Base-by-base conservation (phyloP, 2,888 invertebrate species). In the Spisula subtruncata region DNA sequence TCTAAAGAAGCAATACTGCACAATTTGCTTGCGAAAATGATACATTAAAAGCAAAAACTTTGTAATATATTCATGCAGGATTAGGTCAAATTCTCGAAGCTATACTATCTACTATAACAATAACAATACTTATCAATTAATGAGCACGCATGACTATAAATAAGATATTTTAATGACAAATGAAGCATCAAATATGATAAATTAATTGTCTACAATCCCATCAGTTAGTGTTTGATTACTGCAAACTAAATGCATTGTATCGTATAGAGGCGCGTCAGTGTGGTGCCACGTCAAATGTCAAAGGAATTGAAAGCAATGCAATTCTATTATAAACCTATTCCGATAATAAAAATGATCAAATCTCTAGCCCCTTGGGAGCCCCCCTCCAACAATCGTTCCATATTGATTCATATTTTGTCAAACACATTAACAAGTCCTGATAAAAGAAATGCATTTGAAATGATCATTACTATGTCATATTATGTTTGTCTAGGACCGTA, bases 271-370 rank as follows among this genome's bases (percentile, higher is more conserved):
- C 35, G 12, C 16, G 75, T 32, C 75, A 25, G 35, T 25, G 1
- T 75, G 75, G 75, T 35, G 75, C 75, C 75, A 75, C 12, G 14
- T 32, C 32, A 25, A 75, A 25, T 75, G 35, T 75, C 75, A 35
- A 75, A 35, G 75, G 75, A 75, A 35, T 75, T 75, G 75, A 75
- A 75, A 32, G 75, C 35, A 75, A 75, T 75, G 35, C 75, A 75
- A 75, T 75, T 75, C 75, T 75, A 75, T 75, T 75, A 75, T 35
- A 75, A 75, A 75, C 75, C 75, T 75, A 75, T 75, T 32, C 32
- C 25, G 16, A 32, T 75, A 75, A 32, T 75, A 75, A 75, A 75
- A 75, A 75, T 35, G 75, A 75, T 75, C 18, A 75, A 35, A 75
- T 75, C 75, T 75, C 14, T 12, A 75, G 18, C 75, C 75, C 71